Base-by-base conservation (phyloP, 2,888 invertebrate species). In the Philhelius pedissequus region DNA sequence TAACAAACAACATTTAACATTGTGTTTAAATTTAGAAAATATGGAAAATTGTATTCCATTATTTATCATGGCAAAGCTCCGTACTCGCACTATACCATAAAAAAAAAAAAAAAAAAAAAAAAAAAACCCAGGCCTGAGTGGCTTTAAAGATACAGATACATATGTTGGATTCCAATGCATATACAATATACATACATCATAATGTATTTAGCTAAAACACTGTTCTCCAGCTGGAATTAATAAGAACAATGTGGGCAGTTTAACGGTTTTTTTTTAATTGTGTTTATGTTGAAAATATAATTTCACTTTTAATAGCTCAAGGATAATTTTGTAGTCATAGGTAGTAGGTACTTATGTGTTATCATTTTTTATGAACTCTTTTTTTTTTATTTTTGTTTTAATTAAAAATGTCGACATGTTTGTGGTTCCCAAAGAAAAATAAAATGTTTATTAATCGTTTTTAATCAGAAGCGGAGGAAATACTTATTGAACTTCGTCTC, bases 271-370 rank as follows among this genome's bases (percentile, higher is more conserved):
- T 30, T 54, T 52, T 30, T 54, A 54, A 30, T 54, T 30, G 32
- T 32, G 18, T 54, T 54, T 54, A 54, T 32, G 54, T 54, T 54
- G 32, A 32, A 54, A 54, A 20, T 54, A 32, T 54, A 54, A 54
- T 32, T 54, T 54, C 18, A 32, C 11, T 18, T 54, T 54, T 54
- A 32, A 54, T 32, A 13, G 54, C 20, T 20, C 54, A 54, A 54
- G 54, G 32, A 54, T 30, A 20, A 1, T 15, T 3, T 4, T 4
- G 4, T 45, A 11, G n/a, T n/a, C 9, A 22, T 22, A 5, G 2
- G 22, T 1, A 11, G 20, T 20, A 9, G 9, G 9, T 4, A 45
- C n/a, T n/a, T n/a, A n/a, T n/a, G n/a, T n/a, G n/a, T n/a, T 18
- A 27, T 15, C 8, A 9, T 27, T 27, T 50, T 50, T 25, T 30